Evolutionary conservation across 1,140 invertebrate species (phyloP), one percentile per base, ranked within the genome.

Genomic region (Dinoponera quadriceps): DNA sequence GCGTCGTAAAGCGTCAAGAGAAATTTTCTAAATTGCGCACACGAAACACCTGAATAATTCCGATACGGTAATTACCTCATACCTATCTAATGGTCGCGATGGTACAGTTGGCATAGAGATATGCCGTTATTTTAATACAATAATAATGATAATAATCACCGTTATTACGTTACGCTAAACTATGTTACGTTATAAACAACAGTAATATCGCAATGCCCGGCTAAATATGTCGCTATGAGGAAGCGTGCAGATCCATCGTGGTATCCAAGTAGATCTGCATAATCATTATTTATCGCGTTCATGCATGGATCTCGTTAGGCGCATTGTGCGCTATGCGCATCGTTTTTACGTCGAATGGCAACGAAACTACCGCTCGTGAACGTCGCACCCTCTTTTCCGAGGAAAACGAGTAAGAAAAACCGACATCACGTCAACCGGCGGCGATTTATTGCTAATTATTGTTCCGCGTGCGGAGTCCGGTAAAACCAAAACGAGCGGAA

Each of bases 401-500:
- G 59, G 18, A 38, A 49, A n/a, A 27, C 72, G 38, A 27, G 54
- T 29, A 49, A 68, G 60, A 80, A 83, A 54, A 59, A 62, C 60
- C 60, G 20, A 85, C 63, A 5, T 63, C 48, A 22, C 18, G 71
- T 60, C 82, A 60, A 49, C 63, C 44, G 51, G 20, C 44, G 62
- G 57, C 86, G 72, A 88, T 88, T 88, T 88, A 85, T 88, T 83
- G 71, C 77, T 85, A 88, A 88, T 88, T 88, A 85, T 73, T 78
- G 85, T 80, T 54, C 65, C 29, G 86, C 71, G 57, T 86, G 82
- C 29, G 29, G 51, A 65, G 63, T 57, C 49, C 69, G 51, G 66
- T 49, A 82, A 59, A 78, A 55, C 80, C 57, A 38, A 49, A 60
- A 74, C 78, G 78, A 74, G 57, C 48, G 48, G 44, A 82, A 73